Base-by-base conservation (phyloP, 2,888 invertebrate genomes). In the Coleophora flavipennella region DNA sequence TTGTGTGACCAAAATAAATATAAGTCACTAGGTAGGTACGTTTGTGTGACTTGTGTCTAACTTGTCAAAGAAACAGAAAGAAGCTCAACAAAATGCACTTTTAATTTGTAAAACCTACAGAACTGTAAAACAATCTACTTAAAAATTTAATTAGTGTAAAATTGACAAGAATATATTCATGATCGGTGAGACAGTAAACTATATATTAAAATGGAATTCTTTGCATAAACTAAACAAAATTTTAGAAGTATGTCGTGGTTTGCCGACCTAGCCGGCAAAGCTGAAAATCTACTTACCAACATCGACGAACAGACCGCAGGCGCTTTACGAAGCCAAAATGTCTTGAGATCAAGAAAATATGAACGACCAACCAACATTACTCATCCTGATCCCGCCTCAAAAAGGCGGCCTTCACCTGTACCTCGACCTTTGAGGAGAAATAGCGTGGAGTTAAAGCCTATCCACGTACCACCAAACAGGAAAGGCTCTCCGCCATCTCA, bases 271-370 rank as follows among this genome's bases (percentile, higher is more conserved):
- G 92, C 92, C 43, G 91, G 90, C 25, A 91, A 88, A 65, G 92
- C 93, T 10, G 93, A 93, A 61, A 87, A 86, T 57, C 86, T 93
- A 42, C 80, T 94, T 13, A 92, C 91, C 57, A 90, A 90, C 58
- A 69, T 93, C 14, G 93, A 93, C 56, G 88, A 92, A 57, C 89
- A 90, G 64, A 92, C 92, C 14, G 92, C 91, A 1, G 87, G 77
- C 13, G 92, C 89, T 12, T 62, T 90, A 35, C 83, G 86, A 37
- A 75, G 71, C 52, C 72, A 75, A 44, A 66, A 55, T 42, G 67
- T 50, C 8, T 38, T 53, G 27, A 76, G 65, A 52, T 41, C 47
- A 34, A 66, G 60, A 51, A 70, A 63, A 59, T 50, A 58, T 43
- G 61, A 59, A 7, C 43, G 46, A 29, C 29, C n/a, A 29, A 20